phyloP scores from a whole-genome alignment of 2,797 vertebrate genomes.

The Poecilia velifera region DNA sequence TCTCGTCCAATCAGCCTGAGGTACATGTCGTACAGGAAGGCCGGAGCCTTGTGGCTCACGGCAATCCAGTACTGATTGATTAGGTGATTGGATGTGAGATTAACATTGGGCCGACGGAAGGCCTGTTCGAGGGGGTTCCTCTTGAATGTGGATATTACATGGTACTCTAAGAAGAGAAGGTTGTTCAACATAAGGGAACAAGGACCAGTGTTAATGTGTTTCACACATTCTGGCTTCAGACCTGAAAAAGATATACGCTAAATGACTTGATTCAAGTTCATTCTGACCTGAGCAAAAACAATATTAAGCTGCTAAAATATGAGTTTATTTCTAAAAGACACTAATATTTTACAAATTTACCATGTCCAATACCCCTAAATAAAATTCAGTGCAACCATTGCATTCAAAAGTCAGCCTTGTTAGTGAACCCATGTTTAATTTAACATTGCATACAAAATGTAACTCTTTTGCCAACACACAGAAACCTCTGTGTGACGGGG shows the following conservation, averaged over 20 bases:
- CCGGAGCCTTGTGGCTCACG: constrained; percentile 99
- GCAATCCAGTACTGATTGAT: constrained; percentile 99
- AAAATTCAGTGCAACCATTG: neutral
- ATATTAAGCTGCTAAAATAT: neutral
- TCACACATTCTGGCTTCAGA: neutral
- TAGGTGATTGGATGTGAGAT: constrained; percentile 99
- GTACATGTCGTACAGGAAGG: constrained; percentile 99
- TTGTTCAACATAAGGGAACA: constrained; percentile 75
- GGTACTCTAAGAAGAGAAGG: constrained; percentile 98
- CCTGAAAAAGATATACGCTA: neutral
- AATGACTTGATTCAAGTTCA: neutral
- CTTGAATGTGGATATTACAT: constrained; percentile 99
- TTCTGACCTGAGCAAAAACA: neutral
- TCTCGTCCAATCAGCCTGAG: constrained; percentile 99
- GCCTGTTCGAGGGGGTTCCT: constrained; percentile 99
- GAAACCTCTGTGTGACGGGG: neutral
- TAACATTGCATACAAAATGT: neutral
- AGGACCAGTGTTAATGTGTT: constrained; percentile 16
- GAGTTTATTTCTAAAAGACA: no score
- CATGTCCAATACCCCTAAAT: neutral
- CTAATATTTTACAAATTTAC: no score
- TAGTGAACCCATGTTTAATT: neutral
- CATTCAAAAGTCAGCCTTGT: neutral
- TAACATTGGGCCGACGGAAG: constrained; percentile 99
- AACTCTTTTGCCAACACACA: neutral